These are phyloP conservation scores for Brachyhypopomus occidentalis DNA, from an alignment of 2,113 vertebrate species.

Conservation along the genomic window DNA sequence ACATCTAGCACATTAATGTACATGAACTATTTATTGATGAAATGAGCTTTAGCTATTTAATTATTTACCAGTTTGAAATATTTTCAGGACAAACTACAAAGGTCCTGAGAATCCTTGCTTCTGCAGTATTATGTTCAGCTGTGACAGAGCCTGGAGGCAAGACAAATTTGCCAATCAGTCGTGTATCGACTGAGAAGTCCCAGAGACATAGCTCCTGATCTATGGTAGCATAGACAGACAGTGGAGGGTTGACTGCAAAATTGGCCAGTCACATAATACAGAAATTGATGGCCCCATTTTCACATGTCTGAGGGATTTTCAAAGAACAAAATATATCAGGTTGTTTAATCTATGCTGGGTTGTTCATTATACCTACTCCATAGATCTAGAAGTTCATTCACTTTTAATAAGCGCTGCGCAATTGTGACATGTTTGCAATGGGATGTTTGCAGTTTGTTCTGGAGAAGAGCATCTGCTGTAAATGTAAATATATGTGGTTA, in stretches of 20 bases:
- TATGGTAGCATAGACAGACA: conserved; percentile 44
- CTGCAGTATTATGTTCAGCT: conserved; percentile 14
- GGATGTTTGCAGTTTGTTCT: too few relatives aligned
- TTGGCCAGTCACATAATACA: conserved; percentile 12
- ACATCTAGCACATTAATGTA: neutral
- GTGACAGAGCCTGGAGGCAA: conserved; percentile 38
- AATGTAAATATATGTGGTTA: too few relatives aligned
- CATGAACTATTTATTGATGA: neutral
- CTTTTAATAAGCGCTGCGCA: too few relatives aligned
- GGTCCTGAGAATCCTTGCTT: neutral
- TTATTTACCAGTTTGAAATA: neutral
- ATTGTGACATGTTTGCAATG: too few relatives aligned
- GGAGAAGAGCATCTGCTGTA: too few relatives aligned
- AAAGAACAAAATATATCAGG: neutral
- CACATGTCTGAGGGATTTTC: neutral
- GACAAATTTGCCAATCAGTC: conserved; percentile 61
- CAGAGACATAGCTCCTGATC: conserved; percentile 64
- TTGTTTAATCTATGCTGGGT: neutral
- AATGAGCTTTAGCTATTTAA: neutral
- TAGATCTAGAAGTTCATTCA: too few relatives aligned
- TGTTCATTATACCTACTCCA: too few relatives aligned
- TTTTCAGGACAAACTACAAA: neutral
- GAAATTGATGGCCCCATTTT: conserved; percentile 43
- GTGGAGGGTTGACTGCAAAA: conserved; percentile 28
- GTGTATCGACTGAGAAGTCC: conserved; percentile 57